Conservation (phyloP, 2,113 vertebrate genomes). For the Indicator indicator region DNA sequence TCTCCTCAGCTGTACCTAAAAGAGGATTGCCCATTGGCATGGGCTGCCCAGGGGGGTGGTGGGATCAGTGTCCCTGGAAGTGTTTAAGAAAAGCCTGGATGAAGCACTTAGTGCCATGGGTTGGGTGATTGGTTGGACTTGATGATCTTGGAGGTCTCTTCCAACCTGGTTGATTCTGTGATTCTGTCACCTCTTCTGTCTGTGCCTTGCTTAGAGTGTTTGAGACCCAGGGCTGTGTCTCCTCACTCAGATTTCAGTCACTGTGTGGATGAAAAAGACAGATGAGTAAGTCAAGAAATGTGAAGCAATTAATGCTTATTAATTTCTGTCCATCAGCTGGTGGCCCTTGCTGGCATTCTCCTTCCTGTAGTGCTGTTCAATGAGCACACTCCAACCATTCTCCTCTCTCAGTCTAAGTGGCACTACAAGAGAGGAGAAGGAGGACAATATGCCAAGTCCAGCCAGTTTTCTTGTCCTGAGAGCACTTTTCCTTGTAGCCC, state of each 20-base stretch:
- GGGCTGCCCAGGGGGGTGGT: too few relatives aligned
- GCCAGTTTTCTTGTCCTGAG: neutral
- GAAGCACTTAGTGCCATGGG: too few relatives aligned
- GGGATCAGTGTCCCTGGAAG: too few relatives aligned
- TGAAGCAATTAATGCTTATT: neutral
- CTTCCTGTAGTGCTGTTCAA: neutral
- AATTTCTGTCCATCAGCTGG: neutral
- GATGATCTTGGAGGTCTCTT: too few relatives aligned
- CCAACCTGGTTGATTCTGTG: too few relatives aligned
- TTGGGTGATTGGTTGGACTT: too few relatives aligned
- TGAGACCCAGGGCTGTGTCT: neutral
- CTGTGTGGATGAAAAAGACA: neutral
- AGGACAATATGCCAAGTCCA: neutral
- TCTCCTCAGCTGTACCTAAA: neutral
- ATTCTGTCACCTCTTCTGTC: too few relatives aligned
- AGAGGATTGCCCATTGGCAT: too few relatives aligned
- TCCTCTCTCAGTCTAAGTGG: neutral
- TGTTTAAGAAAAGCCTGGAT: too few relatives aligned
- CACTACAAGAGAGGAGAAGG: neutral
- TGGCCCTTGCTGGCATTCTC: neutral
- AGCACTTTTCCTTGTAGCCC: neutral
- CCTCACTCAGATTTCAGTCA: neutral
- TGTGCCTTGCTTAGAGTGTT: rapidly evolving
- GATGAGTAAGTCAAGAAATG: neutral
- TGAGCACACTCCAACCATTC: neutral